Evolutionary conservation across 2,888 invertebrate species (phyloP).

Genomic region (Melanotus villosus): DNA sequence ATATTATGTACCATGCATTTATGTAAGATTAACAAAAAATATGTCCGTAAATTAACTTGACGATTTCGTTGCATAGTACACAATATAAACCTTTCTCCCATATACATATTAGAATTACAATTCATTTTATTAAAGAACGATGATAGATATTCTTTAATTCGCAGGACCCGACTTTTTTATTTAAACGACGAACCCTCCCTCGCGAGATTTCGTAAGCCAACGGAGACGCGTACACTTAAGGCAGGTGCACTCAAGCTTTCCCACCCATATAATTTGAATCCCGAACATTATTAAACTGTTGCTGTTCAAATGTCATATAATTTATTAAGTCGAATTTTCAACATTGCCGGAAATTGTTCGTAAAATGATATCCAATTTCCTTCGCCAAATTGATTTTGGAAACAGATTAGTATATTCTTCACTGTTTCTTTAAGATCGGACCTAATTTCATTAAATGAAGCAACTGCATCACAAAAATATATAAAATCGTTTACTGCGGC

Average conservation of each 20-base stretch:
- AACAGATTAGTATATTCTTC: constrained; percentile 90
- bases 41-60: too few species aligned
- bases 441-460: constrained; percentile 88
- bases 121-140: constrained; percentile 1
- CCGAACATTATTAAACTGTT: constrained; percentile 5
- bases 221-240: constrained; percentile 58
- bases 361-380: constrained; percentile 97
- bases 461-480: constrained; percentile 99
- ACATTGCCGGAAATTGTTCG: constrained; percentile 94
- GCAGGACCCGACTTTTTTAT: constrained; percentile 51
- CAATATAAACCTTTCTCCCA: background rate
- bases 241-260: constrained; percentile 65
- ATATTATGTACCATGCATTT: background rate
- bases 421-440: constrained; percentile 98
- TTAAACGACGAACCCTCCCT: constrained; percentile 59
- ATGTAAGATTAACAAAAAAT: too few species aligned
- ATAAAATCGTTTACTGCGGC: constrained; percentile 98
- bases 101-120: background rate
- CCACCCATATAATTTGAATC: constrained; percentile 58
- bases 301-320: constrained; percentile 74
- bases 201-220: constrained; percentile 53
- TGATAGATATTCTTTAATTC: constrained; percentile 41
- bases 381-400: constrained; percentile 96
- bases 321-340: constrained; percentile 89
- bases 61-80: background rate